phyloP scores from a whole-genome alignment of 2,888 invertebrate genomes.

The Nomada ruficornis region DNA sequence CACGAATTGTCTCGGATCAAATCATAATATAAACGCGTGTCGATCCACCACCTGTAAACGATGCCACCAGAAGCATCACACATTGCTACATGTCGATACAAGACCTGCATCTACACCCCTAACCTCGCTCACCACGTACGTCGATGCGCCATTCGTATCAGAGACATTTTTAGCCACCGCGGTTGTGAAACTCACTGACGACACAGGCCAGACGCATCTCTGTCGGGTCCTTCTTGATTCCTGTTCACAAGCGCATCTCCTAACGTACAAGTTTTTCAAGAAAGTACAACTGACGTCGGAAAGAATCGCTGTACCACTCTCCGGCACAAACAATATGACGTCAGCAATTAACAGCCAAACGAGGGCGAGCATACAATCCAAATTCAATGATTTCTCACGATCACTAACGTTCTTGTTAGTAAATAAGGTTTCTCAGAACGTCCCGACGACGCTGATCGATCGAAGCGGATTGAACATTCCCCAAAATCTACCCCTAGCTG shows the following conservation, averaged over 20 bases:
- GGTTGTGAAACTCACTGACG: not conserved
- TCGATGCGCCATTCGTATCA: too few species aligned
- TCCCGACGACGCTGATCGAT: too few species aligned
- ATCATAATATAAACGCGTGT: not conserved
- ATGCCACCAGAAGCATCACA: not conserved
- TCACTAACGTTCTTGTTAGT: too few species aligned
- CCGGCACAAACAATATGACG: not conserved
- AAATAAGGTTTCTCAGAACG: too few species aligned
- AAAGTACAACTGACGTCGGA: not conserved
- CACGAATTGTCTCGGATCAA: not conserved
- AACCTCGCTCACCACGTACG: not conserved
- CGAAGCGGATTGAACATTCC: not conserved
- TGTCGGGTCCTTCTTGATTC: not conserved
- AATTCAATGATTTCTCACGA: too few species aligned
- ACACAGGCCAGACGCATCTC: not conserved
- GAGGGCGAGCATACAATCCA: too few species aligned
- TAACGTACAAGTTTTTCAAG: not conserved
- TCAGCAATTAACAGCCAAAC: not conserved
- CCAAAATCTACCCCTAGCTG: not conserved
- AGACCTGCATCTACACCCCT: not conserved
- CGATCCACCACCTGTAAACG: not conserved
- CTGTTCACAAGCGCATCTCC: not conserved
- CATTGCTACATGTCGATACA: not conserved
- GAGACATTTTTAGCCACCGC: not conserved
- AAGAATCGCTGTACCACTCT: not conserved